Evolutionary conservation across 2,113 vertebrate genomes (phyloP).

Genomic region (Caranx melampygus): DNA sequence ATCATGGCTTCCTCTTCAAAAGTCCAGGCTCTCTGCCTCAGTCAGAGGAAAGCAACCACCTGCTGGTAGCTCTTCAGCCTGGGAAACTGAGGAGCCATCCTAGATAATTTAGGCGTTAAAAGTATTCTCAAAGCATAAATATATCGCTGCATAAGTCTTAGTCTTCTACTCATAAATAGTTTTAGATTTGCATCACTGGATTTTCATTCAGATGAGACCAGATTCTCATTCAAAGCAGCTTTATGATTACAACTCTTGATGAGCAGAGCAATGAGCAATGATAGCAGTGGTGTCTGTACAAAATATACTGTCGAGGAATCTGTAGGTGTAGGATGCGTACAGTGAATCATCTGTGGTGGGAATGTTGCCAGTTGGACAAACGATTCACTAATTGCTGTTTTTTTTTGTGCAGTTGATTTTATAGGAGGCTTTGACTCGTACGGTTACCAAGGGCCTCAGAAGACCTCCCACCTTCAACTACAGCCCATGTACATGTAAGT

Average conservation of each 20-base stretch:
- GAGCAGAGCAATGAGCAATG: slow-evolving; percentile 22
- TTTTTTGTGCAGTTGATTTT: slow-evolving; percentile 92
- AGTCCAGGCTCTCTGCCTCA: slow-evolving; percentile 49
- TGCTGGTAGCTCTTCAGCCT: slow-evolving; percentile 63
- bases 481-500: slow-evolving; percentile 99
- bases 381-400: slow-evolving; percentile 48
- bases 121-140: slow-evolving; percentile 65
- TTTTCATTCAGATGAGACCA: slow-evolving; percentile 4
- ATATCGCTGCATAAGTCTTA: slow-evolving; percentile 35
- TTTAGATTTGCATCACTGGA: slow-evolving; percentile 29
- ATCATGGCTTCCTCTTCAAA: slow-evolving; percentile 56
- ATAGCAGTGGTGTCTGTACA: slow-evolving; percentile 9
- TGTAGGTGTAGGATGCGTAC: slow-evolving; percentile 45
- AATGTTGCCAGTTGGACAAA: slow-evolving; percentile 35
- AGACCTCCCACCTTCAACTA: slow-evolving; percentile 98
- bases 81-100: slow-evolving; percentile 42
- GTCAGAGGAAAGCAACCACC: slow-evolving; percentile 66
- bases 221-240: slow-evolving; percentile 32
- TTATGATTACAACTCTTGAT: slow-evolving; percentile 11
- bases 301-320: slow-evolving; percentile 15
- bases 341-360: slow-evolving; percentile 54
- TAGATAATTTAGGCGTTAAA: slow-evolving; percentile 66
- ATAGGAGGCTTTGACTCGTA: slow-evolving; percentile 99
- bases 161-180: slow-evolving; percentile 57
- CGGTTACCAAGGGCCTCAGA: slow-evolving; percentile 99